A percentile compares a stretch with the other conserved stretches of the same genome.
Evolutionary conservation across 2,888 invertebrate species (phyloP).

Genomic region (Morinoia aosen): DNA sequence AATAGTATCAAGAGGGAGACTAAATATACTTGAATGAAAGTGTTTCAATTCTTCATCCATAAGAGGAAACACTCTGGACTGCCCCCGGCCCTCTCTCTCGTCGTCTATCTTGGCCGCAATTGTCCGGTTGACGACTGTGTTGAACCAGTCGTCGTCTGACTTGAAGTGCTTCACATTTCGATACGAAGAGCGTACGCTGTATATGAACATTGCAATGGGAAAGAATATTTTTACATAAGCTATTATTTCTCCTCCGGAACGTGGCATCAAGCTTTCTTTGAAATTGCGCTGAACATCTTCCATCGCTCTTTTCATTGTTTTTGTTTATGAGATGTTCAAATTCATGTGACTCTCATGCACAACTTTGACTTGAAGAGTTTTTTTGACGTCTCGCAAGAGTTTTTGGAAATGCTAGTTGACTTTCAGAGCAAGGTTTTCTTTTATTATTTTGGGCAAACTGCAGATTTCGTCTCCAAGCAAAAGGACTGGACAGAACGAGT

Average conservation of each 20-base stretch:
- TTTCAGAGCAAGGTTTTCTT: conserved; percentile 6
- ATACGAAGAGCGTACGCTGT: background rate
- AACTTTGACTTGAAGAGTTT: conserved; percentile 35
- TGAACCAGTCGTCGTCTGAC: conserved; percentile 24
- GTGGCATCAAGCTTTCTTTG: conserved; percentile 5
- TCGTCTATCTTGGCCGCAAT: conserved; percentile 35
- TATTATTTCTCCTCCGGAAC: background rate
- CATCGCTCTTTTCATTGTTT: conserved; percentile 25
- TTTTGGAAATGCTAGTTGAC: background rate
- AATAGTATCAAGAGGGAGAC: conserved; percentile 5
- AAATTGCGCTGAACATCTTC: conserved; percentile 15
- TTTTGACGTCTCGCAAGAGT: conserved; percentile 11
- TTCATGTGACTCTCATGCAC: conserved; percentile 29
- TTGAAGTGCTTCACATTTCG: conserved; percentile 24
- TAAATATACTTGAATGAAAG: conserved; percentile 13
- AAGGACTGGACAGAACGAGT: conserved; percentile 7
- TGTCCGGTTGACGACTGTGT: conserved; percentile 18
- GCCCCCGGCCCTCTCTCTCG: conserved; percentile 29
- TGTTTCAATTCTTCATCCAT: background rate
- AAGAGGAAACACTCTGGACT: conserved; percentile 6
- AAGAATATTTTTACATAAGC: conserved; percentile 5
- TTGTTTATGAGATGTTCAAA: conserved; percentile 16
- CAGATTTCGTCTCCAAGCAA: conserved; percentile 42
- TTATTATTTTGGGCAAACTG: background rate
- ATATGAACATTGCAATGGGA: conserved; percentile 14